Evolutionary conservation across 2,888 invertebrate genomes (phyloP).

Genomic region (Hirtodrosophila histrioides): DNA sequence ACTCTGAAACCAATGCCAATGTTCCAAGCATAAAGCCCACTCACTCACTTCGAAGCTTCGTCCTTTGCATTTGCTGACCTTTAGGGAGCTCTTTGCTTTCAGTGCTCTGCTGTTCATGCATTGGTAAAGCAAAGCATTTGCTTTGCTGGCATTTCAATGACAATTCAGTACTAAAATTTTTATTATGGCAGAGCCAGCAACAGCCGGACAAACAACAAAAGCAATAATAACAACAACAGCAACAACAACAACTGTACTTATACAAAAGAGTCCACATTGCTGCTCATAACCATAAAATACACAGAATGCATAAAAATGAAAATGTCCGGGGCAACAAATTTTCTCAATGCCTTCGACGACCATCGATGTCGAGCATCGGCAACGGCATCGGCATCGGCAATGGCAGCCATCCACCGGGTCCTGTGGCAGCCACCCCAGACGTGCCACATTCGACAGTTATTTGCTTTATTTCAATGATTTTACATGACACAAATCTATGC

Average conservation of each 20-base stretch:
- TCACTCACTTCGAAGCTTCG: constrained; percentile 20
- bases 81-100: constrained; percentile 12
- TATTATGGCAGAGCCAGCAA: constrained; percentile 38
- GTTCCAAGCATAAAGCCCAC: constrained; percentile 18
- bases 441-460: constrained; percentile 62
- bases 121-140: constrained; percentile 15
- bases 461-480: constrained; percentile 77
- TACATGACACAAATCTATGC: constrained; percentile 69
- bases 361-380: constrained; percentile 19
- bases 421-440: constrained; percentile 8
- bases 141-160: constrained; percentile 39
- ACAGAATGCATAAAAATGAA: constrained; percentile 42
- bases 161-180: constrained; percentile 55
- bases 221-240: constrained; percentile 35
- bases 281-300: constrained; percentile 69
- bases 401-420: constrained; percentile 14
- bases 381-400: too few species aligned
- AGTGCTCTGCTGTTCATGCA: constrained; percentile 7
- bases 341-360: constrained; percentile 19
- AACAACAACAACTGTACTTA: constrained; percentile 23
- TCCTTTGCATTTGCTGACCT: constrained; percentile 30
- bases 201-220: constrained; percentile 39
- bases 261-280: constrained; percentile 48
- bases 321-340: constrained; percentile 39
- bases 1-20: neutral